Conservation (phyloP, 2,113 vertebrate species). For the Gorsachius goisagi region DNA sequence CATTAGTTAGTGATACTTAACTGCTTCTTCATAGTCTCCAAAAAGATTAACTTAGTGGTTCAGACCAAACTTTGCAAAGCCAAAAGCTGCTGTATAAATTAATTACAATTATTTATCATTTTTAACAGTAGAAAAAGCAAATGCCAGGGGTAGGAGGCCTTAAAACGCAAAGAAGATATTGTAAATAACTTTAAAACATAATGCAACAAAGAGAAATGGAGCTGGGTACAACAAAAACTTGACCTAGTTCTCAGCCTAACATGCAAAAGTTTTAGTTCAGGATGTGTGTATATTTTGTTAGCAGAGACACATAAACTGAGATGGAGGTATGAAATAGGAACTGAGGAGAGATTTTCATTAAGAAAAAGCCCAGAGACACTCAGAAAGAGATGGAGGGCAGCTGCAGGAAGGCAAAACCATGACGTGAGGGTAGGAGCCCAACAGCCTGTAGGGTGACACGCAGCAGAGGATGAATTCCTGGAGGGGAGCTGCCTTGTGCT, state of each 20-base stretch:
- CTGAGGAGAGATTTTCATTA: not conserved
- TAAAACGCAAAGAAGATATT: not conserved
- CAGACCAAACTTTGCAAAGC: not conserved
- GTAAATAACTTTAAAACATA: not conserved
- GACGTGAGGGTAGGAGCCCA: not conserved
- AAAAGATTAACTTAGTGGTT: not conserved
- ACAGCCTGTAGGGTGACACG: not conserved
- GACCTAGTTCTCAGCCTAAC: not conserved
- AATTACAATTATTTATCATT: not conserved
- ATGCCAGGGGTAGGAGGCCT: not conserved
- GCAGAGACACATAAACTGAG: not conserved
- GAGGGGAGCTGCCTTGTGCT: not conserved
- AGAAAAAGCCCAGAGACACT: not conserved
- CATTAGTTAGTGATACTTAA: not conserved
- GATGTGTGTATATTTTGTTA: not conserved
- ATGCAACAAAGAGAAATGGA: not conserved
- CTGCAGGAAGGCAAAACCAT: not conserved
- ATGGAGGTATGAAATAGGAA: not conserved
- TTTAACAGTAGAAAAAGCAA: not conserved
- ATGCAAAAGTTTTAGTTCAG: not conserved
- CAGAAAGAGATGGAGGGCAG: not conserved
- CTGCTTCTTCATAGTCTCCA: not conserved
- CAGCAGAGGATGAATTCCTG: not conserved
- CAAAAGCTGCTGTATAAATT: not conserved
- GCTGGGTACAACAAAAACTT: not conserved